phyloP scores from a whole-genome alignment of 2,113 vertebrate species.

The Engystomops pustulosus region DNA sequence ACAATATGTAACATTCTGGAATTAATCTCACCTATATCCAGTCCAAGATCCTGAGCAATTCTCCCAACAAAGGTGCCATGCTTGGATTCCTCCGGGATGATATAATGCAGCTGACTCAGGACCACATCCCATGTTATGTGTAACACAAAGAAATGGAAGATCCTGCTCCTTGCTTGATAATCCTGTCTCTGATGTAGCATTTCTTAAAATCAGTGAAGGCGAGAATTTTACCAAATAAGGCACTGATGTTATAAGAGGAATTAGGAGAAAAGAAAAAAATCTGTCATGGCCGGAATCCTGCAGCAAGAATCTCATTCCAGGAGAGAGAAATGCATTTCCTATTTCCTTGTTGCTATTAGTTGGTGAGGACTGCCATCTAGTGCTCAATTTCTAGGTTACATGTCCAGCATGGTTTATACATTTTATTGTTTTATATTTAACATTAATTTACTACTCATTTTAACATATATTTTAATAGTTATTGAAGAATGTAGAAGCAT shows the following conservation, averaged over 20 bases:
- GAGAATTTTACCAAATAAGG: not conserved
- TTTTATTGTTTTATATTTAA: not conserved
- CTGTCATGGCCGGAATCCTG: conserved; percentile 64
- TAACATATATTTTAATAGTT: no score
- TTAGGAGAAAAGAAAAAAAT: not conserved
- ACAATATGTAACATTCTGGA: conserved; percentile 75
- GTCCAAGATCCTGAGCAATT: conserved; percentile 25
- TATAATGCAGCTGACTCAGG: conserved; percentile 40
- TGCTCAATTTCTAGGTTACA: not conserved
- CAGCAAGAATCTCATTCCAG: conserved; percentile 73
- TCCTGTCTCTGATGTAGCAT: conserved; percentile 14
- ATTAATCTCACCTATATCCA: conserved; percentile 33
- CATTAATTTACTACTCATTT: no score
- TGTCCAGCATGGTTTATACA: not conserved
- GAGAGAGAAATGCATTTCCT: not conserved
- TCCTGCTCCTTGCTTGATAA: not conserved
- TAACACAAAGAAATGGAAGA: not conserved
- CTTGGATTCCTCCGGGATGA: conserved; percentile 4
- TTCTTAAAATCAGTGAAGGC: not conserved
- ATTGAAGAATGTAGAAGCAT: conserved; percentile 67
- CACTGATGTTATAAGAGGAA: no score
- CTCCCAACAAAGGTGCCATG: conserved; percentile 14
- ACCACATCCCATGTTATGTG: conserved; percentile 23
- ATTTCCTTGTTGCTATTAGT: conserved; percentile 4
- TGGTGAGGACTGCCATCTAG: conserved; percentile 44